A percentile compares a stretch with the other conserved stretches of the same genome.
These are phyloP conservation scores for Amphipoea lucens DNA, from an alignment of 2,888 invertebrate species.

Conservation along the genomic window DNA sequence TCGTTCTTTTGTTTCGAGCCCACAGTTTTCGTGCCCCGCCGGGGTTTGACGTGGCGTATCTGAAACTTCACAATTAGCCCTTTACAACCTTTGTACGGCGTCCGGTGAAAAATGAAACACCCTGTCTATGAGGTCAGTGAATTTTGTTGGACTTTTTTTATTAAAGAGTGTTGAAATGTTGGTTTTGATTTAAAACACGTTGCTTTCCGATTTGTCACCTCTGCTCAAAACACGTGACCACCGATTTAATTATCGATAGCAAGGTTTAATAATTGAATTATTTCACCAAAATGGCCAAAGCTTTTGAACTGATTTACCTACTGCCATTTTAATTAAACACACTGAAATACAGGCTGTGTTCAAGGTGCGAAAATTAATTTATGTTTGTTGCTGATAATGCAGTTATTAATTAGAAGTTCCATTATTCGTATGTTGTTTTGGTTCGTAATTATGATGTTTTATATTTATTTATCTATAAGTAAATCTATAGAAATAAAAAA, in stretches of 20 bases:
- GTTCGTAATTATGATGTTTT: background rate
- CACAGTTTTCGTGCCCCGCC: constrained; percentile 47
- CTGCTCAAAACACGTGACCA: constrained; percentile 12
- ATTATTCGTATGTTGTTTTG: background rate
- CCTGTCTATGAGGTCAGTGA: constrained; percentile 40
- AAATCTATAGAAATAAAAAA: too few species aligned
- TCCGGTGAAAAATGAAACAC: constrained; percentile 55
- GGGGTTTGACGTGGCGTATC: constrained; percentile 43
- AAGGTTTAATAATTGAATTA: constrained; percentile 30
- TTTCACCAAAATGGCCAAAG: constrained; percentile 14
- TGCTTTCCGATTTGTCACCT: constrained; percentile 16
- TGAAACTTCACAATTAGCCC: constrained; percentile 61
- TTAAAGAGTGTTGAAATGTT: constrained; percentile 1
- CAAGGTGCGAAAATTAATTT: constrained; percentile 15
- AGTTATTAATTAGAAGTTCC: background rate
- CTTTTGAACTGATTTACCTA: constrained; percentile 28
- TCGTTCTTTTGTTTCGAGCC: constrained; percentile 59
- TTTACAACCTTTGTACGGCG: constrained; percentile 45
- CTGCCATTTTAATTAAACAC: constrained; percentile 45
- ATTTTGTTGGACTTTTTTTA: constrained; percentile 29
- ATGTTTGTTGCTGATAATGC: background rate
- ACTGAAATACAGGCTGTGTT: background rate
- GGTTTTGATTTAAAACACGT: constrained; percentile 1
- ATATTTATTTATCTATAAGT: background rate
- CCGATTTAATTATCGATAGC: constrained; percentile 26